Evolutionary conservation across 2,797 vertebrate species (phyloP).

Genomic region (Chelmon rostratus): DNA sequence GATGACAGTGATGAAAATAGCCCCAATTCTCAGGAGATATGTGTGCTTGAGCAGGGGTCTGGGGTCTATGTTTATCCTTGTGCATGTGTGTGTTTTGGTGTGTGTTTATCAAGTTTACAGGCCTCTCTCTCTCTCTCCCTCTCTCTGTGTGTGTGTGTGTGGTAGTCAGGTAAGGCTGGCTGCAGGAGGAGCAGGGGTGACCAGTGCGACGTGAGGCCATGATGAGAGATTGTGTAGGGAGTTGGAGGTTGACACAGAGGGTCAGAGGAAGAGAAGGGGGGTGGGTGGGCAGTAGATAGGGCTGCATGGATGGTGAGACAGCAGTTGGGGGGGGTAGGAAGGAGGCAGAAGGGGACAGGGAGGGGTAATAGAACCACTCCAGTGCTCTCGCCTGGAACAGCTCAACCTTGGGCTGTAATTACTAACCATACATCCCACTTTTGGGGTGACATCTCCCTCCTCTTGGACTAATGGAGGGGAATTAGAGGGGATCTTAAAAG

Average conservation of each 20-base stretch:
- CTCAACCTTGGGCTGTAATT: slow-evolving; percentile 86
- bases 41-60: slow-evolving; percentile 45
- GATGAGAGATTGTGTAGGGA: slow-evolving; percentile 84
- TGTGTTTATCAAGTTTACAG: slow-evolving; percentile 57
- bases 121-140: background rate
- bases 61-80: slow-evolving; percentile 50
- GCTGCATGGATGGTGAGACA: slow-evolving; percentile 64
- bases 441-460: slow-evolving; percentile 86
- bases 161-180: slow-evolving; percentile 21
- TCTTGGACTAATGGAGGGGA: slow-evolving; percentile 83
- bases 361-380: slow-evolving; percentile 82
- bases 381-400: slow-evolving; percentile 85
- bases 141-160: slow-evolving; percentile 18
- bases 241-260: slow-evolving; percentile 78
- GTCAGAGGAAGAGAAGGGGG: slow-evolving; percentile 68
- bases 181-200: slow-evolving; percentile 54
- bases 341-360: slow-evolving; percentile 71
- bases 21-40: slow-evolving; percentile 52
- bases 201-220: slow-evolving; percentile 63
- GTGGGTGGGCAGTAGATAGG: slow-evolving; percentile 53
- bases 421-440: slow-evolving; percentile 90
- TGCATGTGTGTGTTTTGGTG: slow-evolving; percentile 35
- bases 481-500: slow-evolving; percentile 83
- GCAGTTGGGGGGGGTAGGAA: slow-evolving; percentile 57
- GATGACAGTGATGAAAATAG: slow-evolving; percentile 77